These are phyloP conservation scores for Rhimphoctona megacephalus DNA, from an alignment of 2,888 invertebrate genomes.

Conservation along the genomic window DNA sequence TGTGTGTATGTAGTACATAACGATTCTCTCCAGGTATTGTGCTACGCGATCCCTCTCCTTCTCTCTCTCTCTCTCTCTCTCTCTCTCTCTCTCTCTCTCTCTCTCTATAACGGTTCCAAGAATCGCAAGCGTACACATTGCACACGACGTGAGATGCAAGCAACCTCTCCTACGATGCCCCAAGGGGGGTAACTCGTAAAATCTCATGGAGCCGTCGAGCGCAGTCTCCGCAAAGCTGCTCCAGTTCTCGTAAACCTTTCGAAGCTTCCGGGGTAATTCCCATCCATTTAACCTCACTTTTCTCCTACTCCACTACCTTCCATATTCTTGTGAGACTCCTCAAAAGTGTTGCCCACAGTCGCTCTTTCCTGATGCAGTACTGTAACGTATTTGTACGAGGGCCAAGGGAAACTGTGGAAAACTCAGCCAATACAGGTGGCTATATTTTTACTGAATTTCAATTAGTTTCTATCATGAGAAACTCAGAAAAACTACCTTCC, in stretches of 20 bases:
- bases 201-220: constrained; percentile 63
- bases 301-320: not conserved
- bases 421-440: too few species aligned
- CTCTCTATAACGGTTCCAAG: not conserved
- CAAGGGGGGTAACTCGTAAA: constrained; percentile 61
- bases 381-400: not conserved
- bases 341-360: not conserved
- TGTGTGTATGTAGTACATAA: too few species aligned
- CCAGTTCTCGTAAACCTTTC: constrained; percentile 64
- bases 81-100: constrained; percentile 23
- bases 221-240: constrained; percentile 62
- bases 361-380: not conserved
- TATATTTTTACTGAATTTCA: too few species aligned
- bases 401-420: too few species aligned
- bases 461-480: too few species aligned
- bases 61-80: constrained; percentile 11
- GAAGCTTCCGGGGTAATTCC: constrained; percentile 64
- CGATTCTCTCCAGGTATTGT: not conserved
- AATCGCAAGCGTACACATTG: constrained; percentile 17
- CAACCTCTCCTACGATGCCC: constrained; percentile 33
- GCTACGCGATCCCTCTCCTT: constrained; percentile 11
- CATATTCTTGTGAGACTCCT: not conserved
- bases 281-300: constrained; percentile 18
- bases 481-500: too few species aligned
- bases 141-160: constrained; percentile 57